Percentiles rank a stretch among this genome's conserved stretches.
Evolutionary conservation across 2,888 invertebrate species (phyloP).

Genomic region (Allygus modestus): DNA sequence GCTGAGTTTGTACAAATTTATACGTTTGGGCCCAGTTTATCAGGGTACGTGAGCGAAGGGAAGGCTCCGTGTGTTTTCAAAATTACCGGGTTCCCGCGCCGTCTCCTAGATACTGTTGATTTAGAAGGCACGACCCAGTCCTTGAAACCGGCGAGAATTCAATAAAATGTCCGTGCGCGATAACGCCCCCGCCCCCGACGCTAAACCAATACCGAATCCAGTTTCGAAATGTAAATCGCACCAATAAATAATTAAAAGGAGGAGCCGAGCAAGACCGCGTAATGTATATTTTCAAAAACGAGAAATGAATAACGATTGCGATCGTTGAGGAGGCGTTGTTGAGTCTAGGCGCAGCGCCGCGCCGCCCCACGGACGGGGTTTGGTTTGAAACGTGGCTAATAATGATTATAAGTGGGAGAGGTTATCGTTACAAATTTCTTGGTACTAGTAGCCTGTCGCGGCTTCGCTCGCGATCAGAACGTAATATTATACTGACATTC

Average conservation of each 20-base stretch:
- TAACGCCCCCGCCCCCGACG: conserved; percentile 50
- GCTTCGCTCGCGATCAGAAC: no score
- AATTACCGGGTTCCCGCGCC: conserved; percentile 53
- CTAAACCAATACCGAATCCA: conserved; percentile 65
- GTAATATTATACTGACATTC: no score
- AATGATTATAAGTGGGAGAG: no score
- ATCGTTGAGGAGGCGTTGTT: conserved; percentile 40
- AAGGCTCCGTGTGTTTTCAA: conserved; percentile 47
- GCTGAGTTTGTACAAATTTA: conserved; percentile 50
- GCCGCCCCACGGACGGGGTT: neutral
- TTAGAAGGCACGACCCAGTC: conserved; percentile 51
- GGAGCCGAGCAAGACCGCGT: conserved; percentile 63
- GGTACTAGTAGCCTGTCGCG: no score
- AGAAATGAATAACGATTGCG: conserved; percentile 64
- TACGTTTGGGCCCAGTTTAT: conserved; percentile 51
- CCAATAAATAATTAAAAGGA: conserved; percentile 67
- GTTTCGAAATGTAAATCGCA: conserved; percentile 67
- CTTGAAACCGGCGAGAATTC: conserved; percentile 57
- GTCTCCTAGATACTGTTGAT: conserved; percentile 46
- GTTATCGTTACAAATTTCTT: no score
- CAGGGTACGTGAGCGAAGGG: conserved; percentile 54
- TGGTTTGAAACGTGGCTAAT: no score
- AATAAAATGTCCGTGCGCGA: conserved; percentile 58
- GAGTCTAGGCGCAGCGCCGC: conserved; percentile 6
- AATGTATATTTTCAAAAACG: conserved; percentile 66